Percentiles rank a stretch among this genome's conserved stretches.
phyloP scores from a whole-genome alignment of 2,113 vertebrate species.

The Coptodon bakossiorum region DNA sequence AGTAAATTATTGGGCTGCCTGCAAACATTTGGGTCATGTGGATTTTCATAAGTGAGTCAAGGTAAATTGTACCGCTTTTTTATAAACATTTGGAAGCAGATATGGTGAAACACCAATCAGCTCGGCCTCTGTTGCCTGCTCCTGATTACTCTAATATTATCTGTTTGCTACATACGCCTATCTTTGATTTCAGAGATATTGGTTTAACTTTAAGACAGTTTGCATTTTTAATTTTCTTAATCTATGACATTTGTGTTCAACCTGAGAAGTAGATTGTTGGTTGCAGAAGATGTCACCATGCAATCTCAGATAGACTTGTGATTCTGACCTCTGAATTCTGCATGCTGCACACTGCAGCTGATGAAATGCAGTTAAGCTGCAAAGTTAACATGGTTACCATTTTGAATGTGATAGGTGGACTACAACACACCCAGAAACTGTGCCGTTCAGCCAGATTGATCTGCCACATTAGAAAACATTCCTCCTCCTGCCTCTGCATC shows the following conservation, averaged over 20 bases:
- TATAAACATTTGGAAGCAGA: neutral
- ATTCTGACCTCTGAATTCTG: neutral
- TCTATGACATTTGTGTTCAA: neutral
- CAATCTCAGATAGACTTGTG: neutral
- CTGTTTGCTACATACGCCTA: neutral
- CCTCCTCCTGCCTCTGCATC: slow-evolving; percentile 65
- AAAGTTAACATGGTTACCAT: neutral
- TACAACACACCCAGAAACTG: slow-evolving; percentile 78
- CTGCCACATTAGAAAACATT: slow-evolving; percentile 50
- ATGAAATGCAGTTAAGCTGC: neutral
- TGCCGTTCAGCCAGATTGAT: slow-evolving; percentile 59
- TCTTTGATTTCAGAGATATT: neutral
- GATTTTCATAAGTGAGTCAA: neutral
- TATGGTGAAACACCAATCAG: neutral
- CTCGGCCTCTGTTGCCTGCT: neutral
- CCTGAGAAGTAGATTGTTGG: neutral
- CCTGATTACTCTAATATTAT: neutral
- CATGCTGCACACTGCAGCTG: neutral
- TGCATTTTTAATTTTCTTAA: neutral
- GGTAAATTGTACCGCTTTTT: neutral
- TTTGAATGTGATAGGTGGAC: slow-evolving; percentile 17
- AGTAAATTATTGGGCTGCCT: neutral
- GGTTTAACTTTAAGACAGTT: neutral
- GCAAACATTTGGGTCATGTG: neutral
- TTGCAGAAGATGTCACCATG: neutral